These are phyloP conservation scores for Erebia palarica DNA, from an alignment of 2,888 invertebrate species.

Conservation along the genomic window DNA sequence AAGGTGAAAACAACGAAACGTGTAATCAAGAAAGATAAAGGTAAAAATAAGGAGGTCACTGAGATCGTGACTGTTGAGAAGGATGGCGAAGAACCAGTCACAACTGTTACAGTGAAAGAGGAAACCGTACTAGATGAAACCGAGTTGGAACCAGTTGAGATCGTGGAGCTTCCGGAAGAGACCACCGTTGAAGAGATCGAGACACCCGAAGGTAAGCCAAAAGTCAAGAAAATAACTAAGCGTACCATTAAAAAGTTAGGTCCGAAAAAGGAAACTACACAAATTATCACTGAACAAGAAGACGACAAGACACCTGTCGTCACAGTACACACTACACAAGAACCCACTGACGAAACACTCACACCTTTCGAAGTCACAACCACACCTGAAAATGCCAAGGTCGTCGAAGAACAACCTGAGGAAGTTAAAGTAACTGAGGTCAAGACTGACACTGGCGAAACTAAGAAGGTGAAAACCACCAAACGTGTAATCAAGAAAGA, in stretches of 20 bases:
- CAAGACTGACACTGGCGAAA: background rate
- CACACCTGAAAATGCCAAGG: background rate
- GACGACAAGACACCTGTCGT: background rate
- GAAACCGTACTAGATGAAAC: background rate
- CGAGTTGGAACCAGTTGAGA: background rate
- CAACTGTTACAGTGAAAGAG: background rate
- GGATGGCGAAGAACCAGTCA: background rate
- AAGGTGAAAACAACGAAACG: background rate
- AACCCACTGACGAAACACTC: constrained; percentile 4
- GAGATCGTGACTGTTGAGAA: background rate
- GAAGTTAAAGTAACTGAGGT: background rate
- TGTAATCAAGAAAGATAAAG: background rate
- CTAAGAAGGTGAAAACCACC: background rate
- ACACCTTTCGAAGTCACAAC: background rate
- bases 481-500: constrained; percentile 48
- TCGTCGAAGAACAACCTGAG: background rate
- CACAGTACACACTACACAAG: constrained; percentile 7
- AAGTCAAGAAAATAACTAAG: background rate
- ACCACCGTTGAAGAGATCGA: background rate
- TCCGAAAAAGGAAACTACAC: background rate
- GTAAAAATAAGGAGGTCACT: background rate
- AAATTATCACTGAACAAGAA: constrained; percentile 3
- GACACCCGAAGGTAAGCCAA: constrained; percentile 5
- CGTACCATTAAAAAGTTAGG: constrained; percentile 1
- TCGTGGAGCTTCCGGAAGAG: background rate